phyloP scores from a whole-genome alignment of 2,113 vertebrate genomes.

The Mesembrinibis cayennensis region DNA sequence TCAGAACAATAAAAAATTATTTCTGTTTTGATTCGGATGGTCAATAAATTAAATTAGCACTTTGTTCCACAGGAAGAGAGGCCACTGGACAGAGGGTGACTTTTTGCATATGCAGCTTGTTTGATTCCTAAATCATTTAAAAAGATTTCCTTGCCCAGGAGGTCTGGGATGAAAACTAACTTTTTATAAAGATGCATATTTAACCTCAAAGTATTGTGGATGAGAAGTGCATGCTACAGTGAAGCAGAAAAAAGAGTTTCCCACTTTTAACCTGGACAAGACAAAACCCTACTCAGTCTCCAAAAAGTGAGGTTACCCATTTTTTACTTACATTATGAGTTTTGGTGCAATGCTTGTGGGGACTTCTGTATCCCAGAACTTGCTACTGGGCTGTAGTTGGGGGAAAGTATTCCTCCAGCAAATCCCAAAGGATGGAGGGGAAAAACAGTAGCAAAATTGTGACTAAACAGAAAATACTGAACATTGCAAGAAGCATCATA shows the following conservation, averaged over 20 bases:
- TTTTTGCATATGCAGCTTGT: neutral
- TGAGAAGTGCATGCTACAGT: neutral
- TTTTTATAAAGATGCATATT: neutral
- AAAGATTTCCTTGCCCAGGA: neutral
- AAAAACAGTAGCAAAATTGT: neutral
- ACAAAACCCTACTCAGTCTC: neutral
- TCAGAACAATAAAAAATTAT: constrained; percentile 47
- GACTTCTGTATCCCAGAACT: neutral
- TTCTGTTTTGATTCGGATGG: constrained; percentile 47
- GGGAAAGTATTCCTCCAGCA: neutral
- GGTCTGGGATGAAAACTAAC: neutral
- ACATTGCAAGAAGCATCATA: neutral
- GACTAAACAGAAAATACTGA: neutral
- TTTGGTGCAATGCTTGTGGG: neutral
- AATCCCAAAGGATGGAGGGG: neutral
- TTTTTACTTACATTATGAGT: neutral
- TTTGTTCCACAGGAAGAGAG: neutral
- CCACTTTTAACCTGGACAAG: neutral
- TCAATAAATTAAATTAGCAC: neutral
- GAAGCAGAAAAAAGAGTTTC: neutral
- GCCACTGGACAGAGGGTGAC: neutral
- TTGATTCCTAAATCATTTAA: neutral
- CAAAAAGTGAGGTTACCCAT: neutral
- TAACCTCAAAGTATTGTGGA: neutral
- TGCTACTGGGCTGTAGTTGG: neutral